Percentiles rank a stretch among this genome's conserved stretches.
phyloP scores from a whole-genome alignment of 2,797 vertebrate species.

The Lutjanus campechanus region DNA sequence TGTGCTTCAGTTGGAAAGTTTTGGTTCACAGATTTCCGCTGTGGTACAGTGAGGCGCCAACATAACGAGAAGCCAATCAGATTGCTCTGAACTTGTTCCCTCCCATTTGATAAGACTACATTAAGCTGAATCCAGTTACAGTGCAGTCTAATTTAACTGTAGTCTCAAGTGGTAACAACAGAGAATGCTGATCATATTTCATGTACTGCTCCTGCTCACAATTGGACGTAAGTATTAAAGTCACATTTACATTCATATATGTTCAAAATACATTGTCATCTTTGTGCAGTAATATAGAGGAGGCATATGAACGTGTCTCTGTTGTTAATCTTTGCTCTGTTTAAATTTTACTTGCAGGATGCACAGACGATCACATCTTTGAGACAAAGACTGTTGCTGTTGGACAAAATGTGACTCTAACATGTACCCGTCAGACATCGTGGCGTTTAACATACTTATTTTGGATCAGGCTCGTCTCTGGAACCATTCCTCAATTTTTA shows the following conservation, averaged over 20 bases:
- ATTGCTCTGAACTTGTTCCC: too few relatives aligned
- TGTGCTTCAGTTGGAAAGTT: neutral
- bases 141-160: neutral
- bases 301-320: neutral
- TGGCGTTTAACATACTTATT: accelerated
- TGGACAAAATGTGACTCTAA: constrained; percentile 31
- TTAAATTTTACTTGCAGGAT: constrained; percentile 39
- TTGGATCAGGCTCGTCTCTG: constrained; percentile 58
- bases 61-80: too few relatives aligned
- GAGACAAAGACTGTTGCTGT: constrained; percentile 3
- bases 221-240: constrained; percentile 10
- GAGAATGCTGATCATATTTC: constrained; percentile 32
- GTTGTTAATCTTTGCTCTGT: too few relatives aligned
- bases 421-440: neutral
- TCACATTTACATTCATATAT: neutral
- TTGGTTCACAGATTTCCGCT: constrained; percentile 20
- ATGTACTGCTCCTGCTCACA: constrained; percentile 8
- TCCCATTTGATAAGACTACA: too few relatives aligned
- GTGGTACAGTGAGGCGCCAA: neutral
- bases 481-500: constrained; percentile 36
- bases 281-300: neutral
- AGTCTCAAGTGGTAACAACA: neutral
- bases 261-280: neutral
- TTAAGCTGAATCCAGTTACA: neutral
- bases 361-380: neutral